Base-by-base conservation (phyloP, 1,140 invertebrate genomes). In the Physella acuta region DNA sequence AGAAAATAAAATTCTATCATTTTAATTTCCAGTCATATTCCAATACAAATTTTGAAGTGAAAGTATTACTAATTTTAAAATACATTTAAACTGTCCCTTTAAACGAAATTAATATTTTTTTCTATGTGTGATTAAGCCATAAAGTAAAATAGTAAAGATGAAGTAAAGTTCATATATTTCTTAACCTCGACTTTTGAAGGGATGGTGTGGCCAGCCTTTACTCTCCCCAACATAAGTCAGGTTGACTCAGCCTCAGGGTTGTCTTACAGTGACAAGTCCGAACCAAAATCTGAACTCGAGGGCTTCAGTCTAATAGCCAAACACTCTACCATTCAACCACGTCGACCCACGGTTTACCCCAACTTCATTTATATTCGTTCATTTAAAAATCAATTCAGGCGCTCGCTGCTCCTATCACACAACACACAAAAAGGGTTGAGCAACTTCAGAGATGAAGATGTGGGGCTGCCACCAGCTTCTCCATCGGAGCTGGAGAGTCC, bases 381-480 rank as follows among this genome's bases (percentile, higher is more conserved):
- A 11, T 49, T 11, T n/a, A 11, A 49, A 14, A 49, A 49, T 49
- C 11, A 14, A 49, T 75, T 11, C 60, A 81, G 80, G 63, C 51
- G 75, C 14, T 77, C 76, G 14, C 62, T 81, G 56, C 64, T 80
- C 59, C 63, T 80, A 58, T 81, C 80, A 11, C 71, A 76, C 24
- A 71, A 74, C 36, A 78, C 78, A 51, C 80, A 81, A 75, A 73
- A 77, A 73, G 72, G 64, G 31, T 69, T 79, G 26, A 81, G 77
- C 61, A 75, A 76, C 26, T 65, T 73, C 61, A 73, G 71, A 30
- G 73, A 76, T 20, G 71, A 73, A 53, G 78, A 75, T 56, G 73
- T 80, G 17, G 78, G 76, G 16, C 69, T 81, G 28, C 79, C 78
- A 17, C 80, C 80, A 61, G 80, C 80, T 8, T 82, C 80, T 58